Conservation (phyloP, 2,113 vertebrate species). For the Albula glossodonta region DNA sequence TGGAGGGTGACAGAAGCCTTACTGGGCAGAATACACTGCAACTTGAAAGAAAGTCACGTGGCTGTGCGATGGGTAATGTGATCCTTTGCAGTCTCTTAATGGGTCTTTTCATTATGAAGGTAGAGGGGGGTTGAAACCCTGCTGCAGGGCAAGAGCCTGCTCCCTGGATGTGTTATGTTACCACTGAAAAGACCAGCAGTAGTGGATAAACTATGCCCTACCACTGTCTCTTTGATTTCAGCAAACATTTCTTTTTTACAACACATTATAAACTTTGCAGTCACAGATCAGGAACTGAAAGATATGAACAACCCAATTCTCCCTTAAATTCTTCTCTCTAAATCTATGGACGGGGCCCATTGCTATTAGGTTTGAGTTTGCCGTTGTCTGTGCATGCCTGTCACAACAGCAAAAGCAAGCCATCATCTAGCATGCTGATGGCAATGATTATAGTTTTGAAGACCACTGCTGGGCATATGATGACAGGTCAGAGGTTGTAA, state of each 20-base stretch:
- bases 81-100: neutral
- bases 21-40: slow-evolving; percentile 1
- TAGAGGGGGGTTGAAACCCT: neutral
- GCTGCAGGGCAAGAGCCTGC: slow-evolving; percentile 1
- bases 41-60: neutral
- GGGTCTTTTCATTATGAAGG: neutral
- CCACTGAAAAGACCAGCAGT: neutral
- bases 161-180: neutral
- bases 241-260: neutral
- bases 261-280: no score
- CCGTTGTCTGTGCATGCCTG: no score
- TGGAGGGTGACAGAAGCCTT: slow-evolving; percentile 8
- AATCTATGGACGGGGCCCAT: neutral
- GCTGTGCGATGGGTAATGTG: slow-evolving; percentile 15
- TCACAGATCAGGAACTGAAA: neutral
- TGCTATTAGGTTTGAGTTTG: neutral
- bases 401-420: neutral
- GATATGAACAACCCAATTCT: neutral
- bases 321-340: neutral
- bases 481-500: neutral
- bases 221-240: no score
- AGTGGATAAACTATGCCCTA: neutral
- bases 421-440: neutral
- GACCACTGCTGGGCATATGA: neutral
- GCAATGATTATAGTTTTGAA: neutral